phyloP scores from a whole-genome alignment of 2,113 vertebrate species.

The Tragelaphus scriptus region DNA sequence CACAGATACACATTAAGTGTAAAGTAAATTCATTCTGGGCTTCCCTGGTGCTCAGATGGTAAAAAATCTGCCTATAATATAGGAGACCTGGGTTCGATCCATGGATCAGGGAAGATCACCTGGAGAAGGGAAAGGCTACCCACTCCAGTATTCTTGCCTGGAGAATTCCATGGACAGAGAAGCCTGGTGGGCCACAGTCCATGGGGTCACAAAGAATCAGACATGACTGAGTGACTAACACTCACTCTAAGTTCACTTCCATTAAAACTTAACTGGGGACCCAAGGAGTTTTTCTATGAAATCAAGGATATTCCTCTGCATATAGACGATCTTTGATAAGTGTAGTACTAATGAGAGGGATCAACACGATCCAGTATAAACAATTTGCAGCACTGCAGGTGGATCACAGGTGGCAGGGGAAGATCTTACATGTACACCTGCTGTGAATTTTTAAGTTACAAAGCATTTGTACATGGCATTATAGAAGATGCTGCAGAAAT shows the following conservation, averaged over 20 bases:
- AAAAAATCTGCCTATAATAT: neutral
- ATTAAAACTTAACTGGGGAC: neutral
- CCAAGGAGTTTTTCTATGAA: neutral
- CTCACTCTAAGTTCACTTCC: neutral
- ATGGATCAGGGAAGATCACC: neutral
- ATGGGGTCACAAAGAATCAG: neutral
- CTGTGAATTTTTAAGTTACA: slow-evolving; percentile 5
- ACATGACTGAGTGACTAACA: neutral
- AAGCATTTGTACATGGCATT: neutral
- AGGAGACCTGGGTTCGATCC: neutral
- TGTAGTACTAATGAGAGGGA: neutral
- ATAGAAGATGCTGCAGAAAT: neutral
- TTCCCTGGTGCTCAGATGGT: neutral
- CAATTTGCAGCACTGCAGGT: neutral
- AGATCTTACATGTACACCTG: neutral
- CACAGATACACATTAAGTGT: neutral
- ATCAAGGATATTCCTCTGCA: neutral
- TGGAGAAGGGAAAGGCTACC: neutral
- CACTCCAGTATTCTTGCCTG: neutral
- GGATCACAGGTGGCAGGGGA: neutral
- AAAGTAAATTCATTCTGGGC: neutral
- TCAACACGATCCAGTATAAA: neutral
- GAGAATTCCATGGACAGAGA: neutral
- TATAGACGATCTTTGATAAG: neutral
- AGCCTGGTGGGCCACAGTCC: neutral